Base-by-base conservation (phyloP, 2,113 vertebrate genomes). In the Octodon degus region DNA sequence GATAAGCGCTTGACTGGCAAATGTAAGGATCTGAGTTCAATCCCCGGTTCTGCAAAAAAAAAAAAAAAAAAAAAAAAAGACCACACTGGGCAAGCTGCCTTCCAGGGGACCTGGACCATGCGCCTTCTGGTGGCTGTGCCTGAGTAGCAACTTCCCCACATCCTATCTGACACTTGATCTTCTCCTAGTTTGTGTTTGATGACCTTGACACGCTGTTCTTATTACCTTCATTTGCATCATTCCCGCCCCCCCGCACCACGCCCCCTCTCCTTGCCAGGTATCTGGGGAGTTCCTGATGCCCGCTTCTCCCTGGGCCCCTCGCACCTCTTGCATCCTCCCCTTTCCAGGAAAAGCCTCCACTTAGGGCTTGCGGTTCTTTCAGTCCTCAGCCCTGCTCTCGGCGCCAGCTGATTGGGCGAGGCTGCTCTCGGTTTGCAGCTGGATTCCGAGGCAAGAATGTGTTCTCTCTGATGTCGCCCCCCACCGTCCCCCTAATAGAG, bases 91-190 rank as follows among this genome's bases (percentile, higher is more conserved):
- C 2, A 2, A 70, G 32, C 27, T 9, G 58, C 63, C 70, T 37
- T 43, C 74, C 95, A 47, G 74, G 22, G 83, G 24, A 8, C 60
- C 80, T 30, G 25, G 87, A 40, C 80, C 5, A 1, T 13, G 47
- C 34, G 7, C n/a, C 76, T 79, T 77, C 77, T 67, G 32, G 9
- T 53, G 5, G 24, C 67, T 25, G 82, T 1, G 30, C 47, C 0
- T 11, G 90, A 65, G 60, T 74, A 92, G 86, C 6, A 0, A 40
- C 89, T 81, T 93, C 67, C 88, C 91, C 94, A 91, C 94, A 86
- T 96, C 86, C 95, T 95, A 89, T 94, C 94, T 58, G 72, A 91
- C 58, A 1, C 62, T 24, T 25, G 93, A 93, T 98, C 90, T 93
- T 95, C 96, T 97, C 93, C 12, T 47, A 40, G 80, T 85, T 88